Evolutionary conservation across 2,113 vertebrate genomes (phyloP), one percentile per base, ranked within the genome.

Genomic region (Eubucco bourcierii): DNA sequence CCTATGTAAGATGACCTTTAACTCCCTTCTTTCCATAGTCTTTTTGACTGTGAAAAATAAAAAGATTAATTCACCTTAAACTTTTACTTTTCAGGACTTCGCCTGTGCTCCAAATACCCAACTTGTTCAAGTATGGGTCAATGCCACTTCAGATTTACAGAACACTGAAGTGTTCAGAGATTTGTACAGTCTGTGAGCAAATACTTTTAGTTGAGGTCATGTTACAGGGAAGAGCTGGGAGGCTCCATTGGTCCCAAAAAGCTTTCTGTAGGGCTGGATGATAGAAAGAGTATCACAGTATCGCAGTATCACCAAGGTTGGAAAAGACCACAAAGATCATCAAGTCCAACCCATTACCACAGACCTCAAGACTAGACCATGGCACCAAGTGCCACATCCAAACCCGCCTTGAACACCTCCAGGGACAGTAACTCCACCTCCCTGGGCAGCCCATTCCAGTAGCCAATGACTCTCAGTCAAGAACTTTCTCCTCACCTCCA

Each of bases 1-100:
- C 16, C 11, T 64, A 78, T 7, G 10, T 80, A 37, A 77, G 70
- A 39, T 41, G 84, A 77, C 4, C 9, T 34, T 47, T 70, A 37
- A 68, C 10, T 87, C 0, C 0, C 12, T 76, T 4, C 8, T 31
- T 73, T 85, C 4, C 14, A 6, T 60, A 2, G 67, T 46, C 3
- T 70, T 2, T 88, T 46, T 81, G 13, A 56, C 19, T 4, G 29
- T 58, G 31, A 77, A 66, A 94, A 87, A 61, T 18, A 46, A 34
- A 76, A 85, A 64, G 7, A 67, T 3, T 34, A 67, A 46, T 13
- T 53, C 81, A 7, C 15, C 8, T 70, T 71, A 33, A 78, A 63
- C 6, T 39, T 82, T 4, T 21, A 39, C 55, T 72, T 90, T 78
- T 3, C 24, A 78, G 18, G 10, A 20, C 31, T 66, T 87, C 21